Conservation (phyloP, 2,888 invertebrate species). For the Ectemnius lituratus region DNA sequence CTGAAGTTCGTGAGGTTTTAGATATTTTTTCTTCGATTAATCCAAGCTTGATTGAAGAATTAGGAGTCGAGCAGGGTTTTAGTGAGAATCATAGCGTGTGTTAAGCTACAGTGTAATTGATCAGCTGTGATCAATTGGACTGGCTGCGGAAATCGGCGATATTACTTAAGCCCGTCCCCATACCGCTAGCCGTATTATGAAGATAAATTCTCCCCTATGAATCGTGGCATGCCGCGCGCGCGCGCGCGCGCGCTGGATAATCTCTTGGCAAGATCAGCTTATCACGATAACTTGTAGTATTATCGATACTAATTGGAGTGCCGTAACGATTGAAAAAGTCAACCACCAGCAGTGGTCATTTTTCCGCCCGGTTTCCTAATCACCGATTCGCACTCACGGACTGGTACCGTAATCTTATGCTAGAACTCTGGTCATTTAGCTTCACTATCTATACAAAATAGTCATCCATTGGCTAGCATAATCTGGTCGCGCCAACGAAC, state of each 20-base stretch:
- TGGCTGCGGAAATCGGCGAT: not conserved
- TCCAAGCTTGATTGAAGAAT: too few relatives aligned
- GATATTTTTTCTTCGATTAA: too few relatives aligned
- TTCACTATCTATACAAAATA: too few relatives aligned
- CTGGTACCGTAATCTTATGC: slow-evolving; percentile 17
- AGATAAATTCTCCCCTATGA: slow-evolving; percentile 2
- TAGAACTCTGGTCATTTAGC: not conserved
- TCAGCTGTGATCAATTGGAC: too few relatives aligned
- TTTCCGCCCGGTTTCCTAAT: slow-evolving; percentile 12
- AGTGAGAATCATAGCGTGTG: too few relatives aligned
- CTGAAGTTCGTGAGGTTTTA: too few relatives aligned
- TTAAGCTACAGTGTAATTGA: too few relatives aligned
- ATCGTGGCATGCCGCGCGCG: not conserved
- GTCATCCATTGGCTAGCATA: too few relatives aligned
- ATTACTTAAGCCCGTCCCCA: not conserved
- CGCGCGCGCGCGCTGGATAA: not conserved
- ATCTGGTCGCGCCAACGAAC: too few relatives aligned
- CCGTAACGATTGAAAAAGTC: slow-evolving; percentile 11
- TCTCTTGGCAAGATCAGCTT: slow-evolving; percentile 12
- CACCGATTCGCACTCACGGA: not conserved
- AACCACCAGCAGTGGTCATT: not conserved
- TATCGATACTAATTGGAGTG: slow-evolving; percentile 21
- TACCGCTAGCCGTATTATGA: slow-evolving; percentile 6
- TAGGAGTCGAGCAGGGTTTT: too few relatives aligned
- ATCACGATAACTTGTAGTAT: slow-evolving; percentile 14